Evolutionary conservation across 2,888 invertebrate species (phyloP), one percentile per base, ranked within the genome.

Genomic region (Tubulanus polymorphus): DNA sequence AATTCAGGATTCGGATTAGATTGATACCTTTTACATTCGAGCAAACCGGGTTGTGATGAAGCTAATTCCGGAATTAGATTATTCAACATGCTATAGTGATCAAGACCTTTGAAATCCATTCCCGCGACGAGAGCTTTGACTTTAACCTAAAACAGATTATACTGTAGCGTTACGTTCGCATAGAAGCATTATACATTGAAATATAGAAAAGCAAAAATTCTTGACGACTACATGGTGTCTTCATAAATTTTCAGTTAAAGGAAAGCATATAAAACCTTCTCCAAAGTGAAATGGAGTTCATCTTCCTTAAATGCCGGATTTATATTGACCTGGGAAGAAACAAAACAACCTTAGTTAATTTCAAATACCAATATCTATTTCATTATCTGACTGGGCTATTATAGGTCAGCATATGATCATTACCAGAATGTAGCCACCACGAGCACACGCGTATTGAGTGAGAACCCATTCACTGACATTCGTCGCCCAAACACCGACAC

Each of bases 401-500:
- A n/a, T n/a, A n/a, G n/a, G n/a, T n/a, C n/a, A n/a, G n/a, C n/a
- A n/a, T n/a, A n/a, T n/a, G n/a, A n/a, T n/a, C n/a, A n/a, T 57
- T 64, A 89, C 90, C 76, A 88, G 79, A 28, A 88, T 81, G 1
- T 89, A 78, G 0, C 91, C 92, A 1, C 85, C 84, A 61, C 89
- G 84, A 0, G 87, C 85, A 1, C 87, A 85, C 0, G 88, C 91
- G 72, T 88, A 79, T 73, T 87, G 85, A 0, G 85, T 65, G 0
- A 90, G 66, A 57, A 87, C 84, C 92, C 92, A 93, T 71, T 90
- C 87, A 46, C 84, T 74, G 32, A 83, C 81, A 78, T 91, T 93
- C 0, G 90, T 89, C 0, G 87, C 85, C 88, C 89, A 91, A 25
- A 93, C 81, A 0, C 88, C 91, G 2, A 93, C 71, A 8, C 87